Base-by-base conservation (phyloP, 1,140 invertebrate genomes). In the Drosophila pseudoobscura region DNA sequence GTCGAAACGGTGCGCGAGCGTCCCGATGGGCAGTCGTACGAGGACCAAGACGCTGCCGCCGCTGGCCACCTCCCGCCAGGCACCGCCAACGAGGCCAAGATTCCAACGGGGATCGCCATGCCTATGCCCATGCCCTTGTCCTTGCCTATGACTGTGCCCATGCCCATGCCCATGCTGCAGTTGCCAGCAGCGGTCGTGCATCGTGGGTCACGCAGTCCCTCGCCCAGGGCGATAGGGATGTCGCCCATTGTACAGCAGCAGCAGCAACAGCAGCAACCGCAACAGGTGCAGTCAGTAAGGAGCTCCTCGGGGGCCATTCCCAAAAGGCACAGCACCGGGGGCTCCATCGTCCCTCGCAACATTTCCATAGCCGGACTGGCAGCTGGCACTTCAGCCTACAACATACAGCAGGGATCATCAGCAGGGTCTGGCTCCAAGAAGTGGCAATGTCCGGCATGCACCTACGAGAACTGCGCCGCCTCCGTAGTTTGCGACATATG, bases 361-460 rank as follows among this genome's bases (percentile, higher is more conserved):
- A 82, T 77, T 17, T 80, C 78, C 15, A 78, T 78, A 1, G 75
- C 66, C 15, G 75, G 75, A 7, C 62, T 85, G 41, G 78, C 78
- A 13, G 17, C 56, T 46, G 60, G 60, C 59, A 58, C 72, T 7
- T 62, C 65, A 43, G 45, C 41, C 11, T 87, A 88, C 22, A 85
- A 90, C 22, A 43, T 88, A 15, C 71, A 88, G 41, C 62, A 78
- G 66, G 64, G 43, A 64, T n/a, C 46, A 47, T 41, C 58, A 75
- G 13, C 43, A 57, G 50, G 44, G 63, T 60, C 58, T 71, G 9
- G 51, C 6, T 49, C 90, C 61, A 63, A 91, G 78, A 90, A 94
- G 78, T 97, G 96, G 96, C 94, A 96, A 52, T 98, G 97, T 80
- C 93, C 94, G 29, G 93, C 96, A 17, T 97, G 96, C 89, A 97